These are phyloP conservation scores for Seriola dumerili DNA, from an alignment of 2,113 vertebrate genomes.

Conservation along the genomic window DNA sequence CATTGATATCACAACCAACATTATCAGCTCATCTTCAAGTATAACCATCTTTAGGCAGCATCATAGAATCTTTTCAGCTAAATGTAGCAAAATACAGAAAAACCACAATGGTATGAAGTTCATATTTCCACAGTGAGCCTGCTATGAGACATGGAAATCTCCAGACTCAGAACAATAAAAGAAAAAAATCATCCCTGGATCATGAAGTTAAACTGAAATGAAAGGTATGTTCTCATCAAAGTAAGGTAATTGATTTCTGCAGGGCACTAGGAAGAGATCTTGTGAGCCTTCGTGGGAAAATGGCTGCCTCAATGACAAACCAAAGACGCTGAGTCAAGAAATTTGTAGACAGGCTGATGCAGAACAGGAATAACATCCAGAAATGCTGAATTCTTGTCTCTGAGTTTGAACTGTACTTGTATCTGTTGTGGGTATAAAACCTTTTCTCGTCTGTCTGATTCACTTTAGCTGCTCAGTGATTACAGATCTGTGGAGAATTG, in stretches of 20 bases:
- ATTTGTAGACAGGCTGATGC: slow-evolving; percentile 52
- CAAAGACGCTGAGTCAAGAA: slow-evolving; percentile 75
- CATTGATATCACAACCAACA: not conserved
- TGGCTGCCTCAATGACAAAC: slow-evolving; percentile 72
- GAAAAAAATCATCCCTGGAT: slow-evolving; percentile 27
- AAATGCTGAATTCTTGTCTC: slow-evolving; percentile 29
- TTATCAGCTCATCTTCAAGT: not conserved
- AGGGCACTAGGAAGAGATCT: slow-evolving; percentile 33
- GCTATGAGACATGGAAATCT: not conserved
- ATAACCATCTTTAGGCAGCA: not conserved
- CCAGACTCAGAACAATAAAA: slow-evolving; percentile 31
- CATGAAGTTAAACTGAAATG: slow-evolving; percentile 38
- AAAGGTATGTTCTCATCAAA: slow-evolving; percentile 53
- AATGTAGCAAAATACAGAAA: not conserved
- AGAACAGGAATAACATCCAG: slow-evolving; percentile 17
- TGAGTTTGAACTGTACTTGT: not conserved
- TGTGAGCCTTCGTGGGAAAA: slow-evolving; percentile 69
- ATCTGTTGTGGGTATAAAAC: not conserved
- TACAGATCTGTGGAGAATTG: slow-evolving; percentile 19
- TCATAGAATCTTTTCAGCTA: not conserved
- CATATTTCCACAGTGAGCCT: not conserved
- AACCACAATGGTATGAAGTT: not conserved
- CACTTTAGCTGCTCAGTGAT: slow-evolving; percentile 23
- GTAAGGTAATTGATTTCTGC: slow-evolving; percentile 69
- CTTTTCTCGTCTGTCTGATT: slow-evolving; percentile 33